phyloP scores from a whole-genome alignment of 2,113 vertebrate species.

The Plestiodon gilberti region DNA sequence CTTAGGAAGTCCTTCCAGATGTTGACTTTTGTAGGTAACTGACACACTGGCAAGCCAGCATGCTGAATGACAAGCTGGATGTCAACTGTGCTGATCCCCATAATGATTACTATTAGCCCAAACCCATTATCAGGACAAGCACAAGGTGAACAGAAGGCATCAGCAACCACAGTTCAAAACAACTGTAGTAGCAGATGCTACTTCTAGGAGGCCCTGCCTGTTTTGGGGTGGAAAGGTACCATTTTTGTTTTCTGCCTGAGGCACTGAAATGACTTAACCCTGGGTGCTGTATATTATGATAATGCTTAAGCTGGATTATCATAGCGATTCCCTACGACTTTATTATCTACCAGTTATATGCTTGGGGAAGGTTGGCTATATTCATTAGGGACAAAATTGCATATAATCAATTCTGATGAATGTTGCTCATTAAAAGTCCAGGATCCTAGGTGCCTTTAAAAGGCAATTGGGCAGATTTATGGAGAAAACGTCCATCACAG shows the following conservation, averaged over 20 bases:
- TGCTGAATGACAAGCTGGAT: neutral
- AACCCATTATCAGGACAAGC: neutral
- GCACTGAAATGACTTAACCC: too few relatives aligned
- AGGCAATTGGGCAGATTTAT: too few relatives aligned
- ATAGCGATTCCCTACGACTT: neutral
- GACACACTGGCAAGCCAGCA: neutral
- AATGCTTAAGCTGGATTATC: neutral
- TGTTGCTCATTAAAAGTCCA: neutral
- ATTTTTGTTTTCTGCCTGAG: neutral
- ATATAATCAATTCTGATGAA: neutral
- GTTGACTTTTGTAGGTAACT: neutral
- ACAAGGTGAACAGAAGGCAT: neutral
- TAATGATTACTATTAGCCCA: neutral
- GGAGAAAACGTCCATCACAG: too few relatives aligned
- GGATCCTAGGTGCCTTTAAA: too few relatives aligned
- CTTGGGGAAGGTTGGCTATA: neutral
- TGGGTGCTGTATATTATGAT: neutral
- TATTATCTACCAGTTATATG: neutral
- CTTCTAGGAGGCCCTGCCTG: neutral
- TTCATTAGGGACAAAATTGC: neutral
- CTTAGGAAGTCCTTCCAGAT: neutral
- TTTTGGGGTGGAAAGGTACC: neutral
- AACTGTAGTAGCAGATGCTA: neutral
- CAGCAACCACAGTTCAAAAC: neutral
- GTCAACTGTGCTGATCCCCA: neutral